Conservation (phyloP, 2,113 vertebrate genomes). For the Macquaria ambigua region DNA sequence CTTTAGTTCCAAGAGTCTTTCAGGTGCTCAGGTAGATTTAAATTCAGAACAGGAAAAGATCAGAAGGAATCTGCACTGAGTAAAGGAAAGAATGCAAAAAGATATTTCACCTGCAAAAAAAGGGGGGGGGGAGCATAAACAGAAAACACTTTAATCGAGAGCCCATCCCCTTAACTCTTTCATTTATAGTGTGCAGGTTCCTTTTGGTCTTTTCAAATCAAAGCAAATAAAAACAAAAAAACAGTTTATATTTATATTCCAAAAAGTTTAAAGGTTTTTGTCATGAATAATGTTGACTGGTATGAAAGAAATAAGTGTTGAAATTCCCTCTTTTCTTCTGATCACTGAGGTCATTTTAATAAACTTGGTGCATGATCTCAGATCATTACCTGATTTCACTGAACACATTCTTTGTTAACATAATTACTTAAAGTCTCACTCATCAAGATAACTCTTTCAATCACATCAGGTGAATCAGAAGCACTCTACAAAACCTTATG, state of each 20-base stretch:
- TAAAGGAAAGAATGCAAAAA: background rate
- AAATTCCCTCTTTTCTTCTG: background rate
- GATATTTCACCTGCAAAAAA: background rate
- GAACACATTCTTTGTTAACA: slow-evolving; percentile 10
- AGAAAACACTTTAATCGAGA: too few relatives aligned
- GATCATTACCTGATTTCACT: slow-evolving; percentile 7
- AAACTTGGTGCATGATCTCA: background rate
- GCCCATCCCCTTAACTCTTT: too few relatives aligned
- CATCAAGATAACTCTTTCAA: slow-evolving; percentile 2
- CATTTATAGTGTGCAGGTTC: too few relatives aligned
- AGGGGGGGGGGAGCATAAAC: too few relatives aligned
- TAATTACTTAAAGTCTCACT: slow-evolving; percentile 20
- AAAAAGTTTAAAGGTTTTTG: background rate
- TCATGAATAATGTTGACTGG: background rate
- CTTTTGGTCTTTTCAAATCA: background rate
- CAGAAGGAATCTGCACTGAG: background rate
- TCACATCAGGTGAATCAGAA: background rate
- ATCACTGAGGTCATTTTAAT: slow-evolving; percentile 23
- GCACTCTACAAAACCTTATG: background rate
- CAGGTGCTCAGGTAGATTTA: background rate
- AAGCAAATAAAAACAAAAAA: background rate
- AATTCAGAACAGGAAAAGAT: background rate
- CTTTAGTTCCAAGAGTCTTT: background rate
- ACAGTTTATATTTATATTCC: background rate
- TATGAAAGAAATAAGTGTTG: background rate